These are phyloP conservation scores for Microcebus murinus DNA, from an alignment of 2,113 vertebrate genomes.

Conservation along the genomic window DNA sequence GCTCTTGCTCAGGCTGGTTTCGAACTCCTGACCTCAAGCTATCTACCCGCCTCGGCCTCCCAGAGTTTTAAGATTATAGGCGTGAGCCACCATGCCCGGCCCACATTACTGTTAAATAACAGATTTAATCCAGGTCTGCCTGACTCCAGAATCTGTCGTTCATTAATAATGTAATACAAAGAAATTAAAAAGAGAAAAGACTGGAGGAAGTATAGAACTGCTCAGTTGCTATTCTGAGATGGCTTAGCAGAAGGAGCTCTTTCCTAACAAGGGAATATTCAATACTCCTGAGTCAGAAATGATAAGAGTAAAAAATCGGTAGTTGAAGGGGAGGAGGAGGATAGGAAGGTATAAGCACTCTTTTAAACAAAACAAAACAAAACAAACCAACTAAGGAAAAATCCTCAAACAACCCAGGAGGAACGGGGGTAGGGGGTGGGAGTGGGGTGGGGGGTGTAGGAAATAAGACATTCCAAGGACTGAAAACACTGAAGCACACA, in stretches of 20 bases:
- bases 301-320: slow-evolving; percentile 60
- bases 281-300: neutral
- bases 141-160: slow-evolving; percentile 12
- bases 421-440: neutral
- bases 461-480: slow-evolving; percentile 87
- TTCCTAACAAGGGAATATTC: neutral
- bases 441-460: slow-evolving; percentile 57
- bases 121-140: slow-evolving; percentile 34
- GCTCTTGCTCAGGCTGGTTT: too few relatives aligned
- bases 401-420: slow-evolving; percentile 81
- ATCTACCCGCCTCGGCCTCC: too few relatives aligned
- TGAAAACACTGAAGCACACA: slow-evolving; percentile 89
- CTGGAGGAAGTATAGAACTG: neutral
- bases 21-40: too few relatives aligned
- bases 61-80: too few relatives aligned
- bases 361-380: slow-evolving; percentile 49
- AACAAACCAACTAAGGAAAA: neutral
- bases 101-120: neutral
- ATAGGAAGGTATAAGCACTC: neutral
- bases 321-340: slow-evolving; percentile 59
- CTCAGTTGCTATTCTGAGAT: neutral
- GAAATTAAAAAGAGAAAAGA: neutral
- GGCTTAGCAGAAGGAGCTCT: neutral
- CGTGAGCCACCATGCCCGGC: too few relatives aligned
- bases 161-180: neutral